These are phyloP conservation scores for Ophioninae sp. DNA, from an alignment of 2,888 invertebrate genomes.

Conservation along the genomic window DNA sequence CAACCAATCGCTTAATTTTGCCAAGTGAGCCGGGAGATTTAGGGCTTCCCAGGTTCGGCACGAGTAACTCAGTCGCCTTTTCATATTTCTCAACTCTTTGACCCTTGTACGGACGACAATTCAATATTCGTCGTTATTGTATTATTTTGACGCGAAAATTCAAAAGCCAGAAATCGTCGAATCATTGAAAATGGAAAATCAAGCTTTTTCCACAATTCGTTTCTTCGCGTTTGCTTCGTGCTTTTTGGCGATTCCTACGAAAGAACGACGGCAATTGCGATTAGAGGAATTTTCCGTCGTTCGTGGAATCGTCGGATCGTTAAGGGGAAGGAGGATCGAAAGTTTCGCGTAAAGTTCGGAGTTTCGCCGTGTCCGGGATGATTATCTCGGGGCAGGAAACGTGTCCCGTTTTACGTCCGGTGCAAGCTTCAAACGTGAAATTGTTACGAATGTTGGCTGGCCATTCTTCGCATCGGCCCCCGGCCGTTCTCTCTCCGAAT, in stretches of 20 bases:
- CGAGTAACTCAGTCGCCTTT: constrained; percentile 30
- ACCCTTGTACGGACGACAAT: constrained; percentile 49
- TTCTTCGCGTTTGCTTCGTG: constrained; percentile 39
- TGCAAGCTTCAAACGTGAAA: constrained; percentile 41
- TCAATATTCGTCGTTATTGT: too few relatives aligned
- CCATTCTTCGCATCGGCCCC: constrained; percentile 3
- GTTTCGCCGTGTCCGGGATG: constrained; percentile 21
- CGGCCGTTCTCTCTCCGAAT: not conserved
- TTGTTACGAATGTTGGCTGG: constrained; percentile 47
- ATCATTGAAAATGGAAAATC: too few relatives aligned
- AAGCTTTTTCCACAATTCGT: too few relatives aligned
- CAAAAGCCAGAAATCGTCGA: too few relatives aligned
- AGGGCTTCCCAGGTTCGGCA: constrained; percentile 60
- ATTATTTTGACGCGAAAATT: too few relatives aligned
- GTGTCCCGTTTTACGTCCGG: constrained; percentile 17
- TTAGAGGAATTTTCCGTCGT: constrained; percentile 58
- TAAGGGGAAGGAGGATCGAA: constrained; percentile 14
- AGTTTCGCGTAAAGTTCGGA: constrained; percentile 37
- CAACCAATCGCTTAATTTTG: constrained; percentile 64
- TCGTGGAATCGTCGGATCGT: not conserved
- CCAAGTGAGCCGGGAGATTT: constrained; percentile 64
- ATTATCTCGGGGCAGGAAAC: constrained; percentile 44
- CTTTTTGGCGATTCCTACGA: not conserved
- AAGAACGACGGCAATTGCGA: constrained; percentile 64
- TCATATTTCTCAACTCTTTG: constrained; percentile 63